Evolutionary conservation across 2,888 invertebrate genomes (phyloP), one percentile per base, ranked within the genome.

Genomic region (Mythimna loreyi): DNA sequence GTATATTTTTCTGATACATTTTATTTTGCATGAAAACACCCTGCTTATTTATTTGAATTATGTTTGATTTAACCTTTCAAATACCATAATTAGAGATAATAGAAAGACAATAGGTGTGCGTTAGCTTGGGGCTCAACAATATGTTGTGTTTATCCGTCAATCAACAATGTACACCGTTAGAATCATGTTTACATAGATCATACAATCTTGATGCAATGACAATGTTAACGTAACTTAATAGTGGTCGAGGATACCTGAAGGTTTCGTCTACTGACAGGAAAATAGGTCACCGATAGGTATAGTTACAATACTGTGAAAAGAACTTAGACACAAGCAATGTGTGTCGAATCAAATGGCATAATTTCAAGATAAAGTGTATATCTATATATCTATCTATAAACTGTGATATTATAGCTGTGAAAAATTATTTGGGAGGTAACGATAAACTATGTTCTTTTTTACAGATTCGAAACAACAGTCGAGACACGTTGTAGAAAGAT

Each of bases 221-320:
- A 47, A 30, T 19, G 45, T 52, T 36, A 63, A 40, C 40, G 5
- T 40, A 40, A 7, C 28, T 52, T 28, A 52, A 52, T 73, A 45
- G 16, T 52, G 33, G 6, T 21, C 28, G 13, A 36, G 23, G 11
- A 45, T 16, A 63, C 73, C 69, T 45, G 30, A 11, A 40, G 28
- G 53, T 30, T 40, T 64, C 45, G 45, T 53, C 53, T 36, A 45
- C 45, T n/a, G 7, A 19, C 8, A 43, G 16, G 19, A 19, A 52
- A 50, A 72, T 45, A 5, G 45, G 21, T 64, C 23, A 45, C 23
- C 45, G 9, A 45, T 43, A n/a, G n/a, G n/a, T n/a, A 16, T 72
- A 52, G 40, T 25, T 3, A 19, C 68, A 72, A 43, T 30, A 49
- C 33, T 47, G 23, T 23, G 23, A 43, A 61, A 23, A 25, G 23